Evolutionary conservation across 2,113 vertebrate genomes (phyloP).

Genomic region (Cepphus grylle): DNA sequence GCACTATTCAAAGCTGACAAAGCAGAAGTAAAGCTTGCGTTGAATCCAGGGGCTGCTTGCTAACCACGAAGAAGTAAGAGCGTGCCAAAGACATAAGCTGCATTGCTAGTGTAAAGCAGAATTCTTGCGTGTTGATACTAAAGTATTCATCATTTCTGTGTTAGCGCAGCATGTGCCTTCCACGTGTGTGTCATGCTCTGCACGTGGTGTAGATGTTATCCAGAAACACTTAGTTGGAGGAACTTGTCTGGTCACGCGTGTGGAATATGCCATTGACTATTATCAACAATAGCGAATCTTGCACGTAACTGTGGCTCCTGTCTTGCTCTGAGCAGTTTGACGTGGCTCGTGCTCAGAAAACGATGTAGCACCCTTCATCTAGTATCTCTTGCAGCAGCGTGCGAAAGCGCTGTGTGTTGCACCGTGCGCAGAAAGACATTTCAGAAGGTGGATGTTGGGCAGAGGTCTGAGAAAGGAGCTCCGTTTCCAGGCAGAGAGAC

Average conservation of each 20-base stretch:
- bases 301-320: not conserved
- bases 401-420: not conserved
- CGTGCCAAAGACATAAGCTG: not conserved
- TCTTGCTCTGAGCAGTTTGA: not conserved
- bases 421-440: not conserved
- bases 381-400: not conserved
- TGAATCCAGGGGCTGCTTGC: not conserved
- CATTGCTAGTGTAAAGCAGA: not conserved
- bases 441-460: not conserved
- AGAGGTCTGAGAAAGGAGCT: not conserved
- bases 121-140: not conserved
- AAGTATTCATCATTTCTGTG: not conserved
- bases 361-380: not conserved
- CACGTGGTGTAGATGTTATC: not conserved
- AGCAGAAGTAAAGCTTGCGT: not conserved
- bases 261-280: not conserved
- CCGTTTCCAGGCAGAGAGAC: not conserved
- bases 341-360: not conserved
- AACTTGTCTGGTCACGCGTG: not conserved
- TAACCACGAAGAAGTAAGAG: not conserved
- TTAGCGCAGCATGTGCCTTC: not conserved
- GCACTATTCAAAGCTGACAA: not conserved
- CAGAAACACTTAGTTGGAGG: not conserved
- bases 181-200: not conserved
- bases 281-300: accelerated